Conservation (phyloP, 2,797 vertebrate genomes). For the Acipenser transmontanus region DNA sequence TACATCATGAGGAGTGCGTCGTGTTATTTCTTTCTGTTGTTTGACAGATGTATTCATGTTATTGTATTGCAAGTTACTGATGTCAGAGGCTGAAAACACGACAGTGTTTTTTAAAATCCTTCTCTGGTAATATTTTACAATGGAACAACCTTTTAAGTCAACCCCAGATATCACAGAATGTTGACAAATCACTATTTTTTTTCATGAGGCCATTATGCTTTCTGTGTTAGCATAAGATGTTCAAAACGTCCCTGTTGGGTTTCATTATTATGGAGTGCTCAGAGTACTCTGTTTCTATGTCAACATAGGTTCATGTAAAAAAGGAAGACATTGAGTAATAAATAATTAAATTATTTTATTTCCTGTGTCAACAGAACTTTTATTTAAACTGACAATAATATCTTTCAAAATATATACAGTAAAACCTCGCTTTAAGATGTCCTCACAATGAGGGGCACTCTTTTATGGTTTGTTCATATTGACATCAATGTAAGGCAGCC, state of each 20-base stretch:
- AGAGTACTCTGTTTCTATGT: conserved; percentile 29
- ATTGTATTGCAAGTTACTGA: neutral
- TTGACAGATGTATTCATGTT: neutral
- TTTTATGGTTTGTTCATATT: too few species aligned
- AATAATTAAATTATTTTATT: conserved; percentile 60
- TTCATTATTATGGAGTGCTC: neutral
- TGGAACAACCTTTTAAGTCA: neutral
- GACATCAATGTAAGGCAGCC: too few species aligned
- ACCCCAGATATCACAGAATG: too few species aligned
- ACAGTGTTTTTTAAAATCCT: too few species aligned
- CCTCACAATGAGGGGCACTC: too few species aligned
- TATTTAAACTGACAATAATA: too few species aligned
- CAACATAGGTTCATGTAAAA: conserved; percentile 64
- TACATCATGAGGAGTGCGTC: conserved; percentile 27
- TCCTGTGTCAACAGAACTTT: neutral
- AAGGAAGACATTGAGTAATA: conserved; percentile 54
- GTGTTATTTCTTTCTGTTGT: neutral
- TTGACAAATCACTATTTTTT: neutral
- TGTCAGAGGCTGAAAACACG: neutral
- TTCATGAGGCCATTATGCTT: neutral
- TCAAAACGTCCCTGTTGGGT: neutral
- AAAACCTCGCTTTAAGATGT: too few species aligned
- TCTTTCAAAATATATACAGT: too few species aligned
- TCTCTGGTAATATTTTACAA: neutral
- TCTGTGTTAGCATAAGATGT: neutral